These are phyloP conservation scores for Pygocentrus nattereri DNA, from an alignment of 2,797 vertebrate genomes.

Conservation along the genomic window DNA sequence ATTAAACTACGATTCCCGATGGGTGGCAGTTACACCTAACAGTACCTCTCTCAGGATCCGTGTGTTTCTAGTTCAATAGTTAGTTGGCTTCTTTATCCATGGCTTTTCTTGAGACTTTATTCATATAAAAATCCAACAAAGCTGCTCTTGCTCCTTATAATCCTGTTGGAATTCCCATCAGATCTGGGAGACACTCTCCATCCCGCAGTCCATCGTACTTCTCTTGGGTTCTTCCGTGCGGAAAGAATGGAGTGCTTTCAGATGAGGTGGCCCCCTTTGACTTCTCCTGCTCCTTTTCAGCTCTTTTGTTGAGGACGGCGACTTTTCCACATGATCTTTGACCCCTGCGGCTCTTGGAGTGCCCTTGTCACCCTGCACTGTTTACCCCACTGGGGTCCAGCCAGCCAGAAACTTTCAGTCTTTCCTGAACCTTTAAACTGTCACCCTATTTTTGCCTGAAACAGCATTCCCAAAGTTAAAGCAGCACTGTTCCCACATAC, in stretches of 20 bases:
- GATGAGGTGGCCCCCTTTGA: conserved; percentile 71
- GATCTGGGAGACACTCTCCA: conserved; percentile 2
- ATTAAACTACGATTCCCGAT: too few species aligned
- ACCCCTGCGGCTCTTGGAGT: conserved; percentile 62
- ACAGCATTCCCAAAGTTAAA: too few species aligned
- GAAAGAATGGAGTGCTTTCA: conserved; percentile 68
- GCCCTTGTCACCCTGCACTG: conserved; percentile 12
- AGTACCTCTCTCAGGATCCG: not conserved
- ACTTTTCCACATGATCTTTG: conserved; percentile 77
- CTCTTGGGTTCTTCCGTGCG: conserved; percentile 60
- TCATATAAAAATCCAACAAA: not conserved
- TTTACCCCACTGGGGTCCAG: conserved; percentile 7
- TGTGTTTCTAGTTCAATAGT: not conserved
- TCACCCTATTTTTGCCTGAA: too few species aligned
- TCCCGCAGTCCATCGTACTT: conserved; percentile 51
- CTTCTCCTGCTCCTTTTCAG: conserved; percentile 74
- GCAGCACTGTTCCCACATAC: too few species aligned
- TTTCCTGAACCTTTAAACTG: too few species aligned
- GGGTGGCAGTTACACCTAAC: too few species aligned
- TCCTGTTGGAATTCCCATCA: not conserved
- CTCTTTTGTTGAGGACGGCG: conserved; percentile 74
- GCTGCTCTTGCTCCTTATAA: not conserved
- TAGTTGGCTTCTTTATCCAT: not conserved
- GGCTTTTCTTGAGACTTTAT: not conserved
- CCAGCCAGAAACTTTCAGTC: not conserved